Conservation (phyloP, 92 coral and sea anemone species). For the Muricea muricata region DNA sequence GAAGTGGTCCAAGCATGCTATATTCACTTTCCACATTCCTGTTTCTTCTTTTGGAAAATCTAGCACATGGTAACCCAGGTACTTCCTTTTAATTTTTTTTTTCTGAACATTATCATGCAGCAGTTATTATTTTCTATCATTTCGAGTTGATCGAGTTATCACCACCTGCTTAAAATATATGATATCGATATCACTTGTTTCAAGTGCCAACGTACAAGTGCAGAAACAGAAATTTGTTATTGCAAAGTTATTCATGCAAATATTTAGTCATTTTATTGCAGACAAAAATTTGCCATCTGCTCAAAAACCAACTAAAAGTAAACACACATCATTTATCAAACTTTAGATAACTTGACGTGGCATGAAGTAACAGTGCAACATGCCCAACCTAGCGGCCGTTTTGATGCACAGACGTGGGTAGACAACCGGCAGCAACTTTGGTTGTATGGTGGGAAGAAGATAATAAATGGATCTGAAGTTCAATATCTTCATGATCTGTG, state of each 20-base stretch:
- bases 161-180: no score
- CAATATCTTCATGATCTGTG: conserved; percentile 76
- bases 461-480: background rate
- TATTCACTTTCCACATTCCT: background rate
- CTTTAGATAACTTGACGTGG: conserved; percentile 76
- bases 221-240: background rate
- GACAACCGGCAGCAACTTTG: conserved; percentile 69
- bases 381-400: conserved; percentile 75
- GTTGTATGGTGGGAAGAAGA: conserved; percentile 76
- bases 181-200: no score
- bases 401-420: conserved; percentile 75
- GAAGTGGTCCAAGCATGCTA: background rate
- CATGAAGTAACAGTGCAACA: conserved; percentile 4
- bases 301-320: no score
- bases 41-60: background rate
- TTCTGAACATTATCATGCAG: no score
- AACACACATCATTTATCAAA: no score
- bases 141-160: background rate
- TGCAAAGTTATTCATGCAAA: background rate
- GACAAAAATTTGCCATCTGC: background rate
- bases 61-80: conserved; percentile 12
- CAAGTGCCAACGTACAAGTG: no score
- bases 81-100: background rate
- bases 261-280: background rate
- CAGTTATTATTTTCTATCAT: background rate